Evolutionary conservation across 2,888 invertebrate genomes (phyloP).

Genomic region (Nudaria mundana): DNA sequence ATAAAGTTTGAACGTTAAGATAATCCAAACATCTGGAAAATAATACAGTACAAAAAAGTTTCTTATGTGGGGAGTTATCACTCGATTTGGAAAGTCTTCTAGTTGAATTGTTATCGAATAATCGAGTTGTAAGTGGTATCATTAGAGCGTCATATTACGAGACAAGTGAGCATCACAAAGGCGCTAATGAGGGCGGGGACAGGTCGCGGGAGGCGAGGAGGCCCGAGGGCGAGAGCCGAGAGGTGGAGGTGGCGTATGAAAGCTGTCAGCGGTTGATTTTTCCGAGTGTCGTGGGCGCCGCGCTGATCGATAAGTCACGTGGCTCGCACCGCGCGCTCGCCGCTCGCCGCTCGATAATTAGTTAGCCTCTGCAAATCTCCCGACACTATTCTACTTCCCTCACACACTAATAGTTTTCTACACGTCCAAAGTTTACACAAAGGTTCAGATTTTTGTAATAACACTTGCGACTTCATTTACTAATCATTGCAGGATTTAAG

Average conservation of each 20-base stretch:
- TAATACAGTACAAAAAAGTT: neutral
- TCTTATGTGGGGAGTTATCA: neutral
- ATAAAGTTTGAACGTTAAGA: neutral
- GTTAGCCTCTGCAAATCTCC: constrained; percentile 73
- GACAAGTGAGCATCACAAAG: constrained; percentile 78
- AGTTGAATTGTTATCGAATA: constrained; percentile 44
- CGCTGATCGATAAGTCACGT: constrained; percentile 81
- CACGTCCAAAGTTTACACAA: constrained; percentile 29
- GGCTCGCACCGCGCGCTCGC: constrained; percentile 53
- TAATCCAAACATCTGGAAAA: neutral
- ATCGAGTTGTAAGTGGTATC: constrained; percentile 69
- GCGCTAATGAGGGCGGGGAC: constrained; percentile 75
- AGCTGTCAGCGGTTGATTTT: constrained; percentile 81
- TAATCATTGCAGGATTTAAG: too few relatives aligned
- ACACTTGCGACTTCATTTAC: too few relatives aligned
- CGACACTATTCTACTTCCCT: constrained; percentile 53
- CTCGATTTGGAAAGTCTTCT: constrained; percentile 11
- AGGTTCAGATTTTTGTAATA: neutral
- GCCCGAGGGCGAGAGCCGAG: constrained; percentile 30
- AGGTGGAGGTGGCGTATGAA: constrained; percentile 66
- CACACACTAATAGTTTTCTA: constrained; percentile 29
- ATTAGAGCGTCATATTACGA: constrained; percentile 72
- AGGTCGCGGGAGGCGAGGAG: constrained; percentile 24
- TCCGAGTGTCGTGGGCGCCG: constrained; percentile 78
- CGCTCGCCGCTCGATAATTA: constrained; percentile 64